Base-by-base conservation (phyloP, 2,113 vertebrate species). In the Lutjanus erythropterus region DNA sequence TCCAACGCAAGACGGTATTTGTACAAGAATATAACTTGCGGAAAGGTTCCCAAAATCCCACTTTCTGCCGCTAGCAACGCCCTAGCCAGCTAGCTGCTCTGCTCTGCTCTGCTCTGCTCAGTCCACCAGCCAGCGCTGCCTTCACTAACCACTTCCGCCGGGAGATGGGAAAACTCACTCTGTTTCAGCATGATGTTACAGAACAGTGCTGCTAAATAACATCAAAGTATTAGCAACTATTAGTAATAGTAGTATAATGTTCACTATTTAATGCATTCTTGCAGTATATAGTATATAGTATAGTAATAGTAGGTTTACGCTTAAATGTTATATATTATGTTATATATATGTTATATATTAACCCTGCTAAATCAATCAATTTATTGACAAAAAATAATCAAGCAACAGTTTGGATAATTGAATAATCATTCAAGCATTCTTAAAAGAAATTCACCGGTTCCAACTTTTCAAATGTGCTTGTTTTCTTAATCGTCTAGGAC, bases 61-160 rank as follows among this genome's bases (percentile, higher is more conserved):
- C 89, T 93, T 86, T 89, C 83, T 83, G 89, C 89, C 80, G 91
- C 86, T 94, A 93, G 91, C 93, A 90, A 94, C 93, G 93, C 93
- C 93, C 93, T 92, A 91, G 89, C 93, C 81, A 81, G 90, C 90
- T 93, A 92, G 88, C 92, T 69, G 75, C n/a, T n/a, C n/a, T n/a
- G n/a, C n/a, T n/a, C n/a, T n/a, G n/a, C n/a, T n/a, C n/a, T n/a
- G n/a, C n/a, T n/a, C n/a, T n/a, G n/a, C 39, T 55, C 68, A 64
- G 82, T 81, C 86, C 83, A 77, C 71, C 35, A 84, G 86, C 83
- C n/a, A n/a, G n/a, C n/a, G n/a, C n/a, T n/a, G 88, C 82, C 75
- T 88, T 86, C 79, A 89, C 80, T 72, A 65, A 92, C 87, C 91
- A 94, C 93, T 94, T 94, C 93, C 93, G 93, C 89, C 88, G 80